Evolutionary conservation across 2,888 invertebrate genomes (phyloP).

Genomic region (Dusona sp.): DNA sequence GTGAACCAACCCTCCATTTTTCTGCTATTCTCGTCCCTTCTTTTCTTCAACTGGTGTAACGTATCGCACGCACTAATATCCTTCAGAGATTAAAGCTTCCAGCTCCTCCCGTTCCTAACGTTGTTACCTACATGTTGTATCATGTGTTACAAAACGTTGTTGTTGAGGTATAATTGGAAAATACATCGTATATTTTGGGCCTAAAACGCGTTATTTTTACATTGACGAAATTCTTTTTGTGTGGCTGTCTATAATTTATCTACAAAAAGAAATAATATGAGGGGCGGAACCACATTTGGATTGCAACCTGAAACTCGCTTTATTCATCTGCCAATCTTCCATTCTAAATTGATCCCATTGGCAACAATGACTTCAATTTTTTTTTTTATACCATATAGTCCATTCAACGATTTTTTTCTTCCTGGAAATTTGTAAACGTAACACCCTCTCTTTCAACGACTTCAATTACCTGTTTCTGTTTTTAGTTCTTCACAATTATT

Average conservation of each 20-base stretch:
- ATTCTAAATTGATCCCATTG: background rate
- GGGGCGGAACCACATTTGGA: background rate
- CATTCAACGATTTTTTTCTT: background rate
- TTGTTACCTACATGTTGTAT: background rate
- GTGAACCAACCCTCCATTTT: slow-evolving; percentile 26
- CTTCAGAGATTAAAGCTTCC: background rate
- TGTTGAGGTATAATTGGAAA: background rate
- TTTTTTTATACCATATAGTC: background rate
- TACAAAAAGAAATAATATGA: background rate
- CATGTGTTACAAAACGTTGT: background rate
- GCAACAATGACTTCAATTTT: background rate
- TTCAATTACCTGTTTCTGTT: background rate
- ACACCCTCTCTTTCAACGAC: background rate
- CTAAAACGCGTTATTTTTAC: background rate
- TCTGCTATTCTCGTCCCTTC: background rate
- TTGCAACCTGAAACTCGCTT: background rate
- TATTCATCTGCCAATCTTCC: slow-evolving; percentile 11
- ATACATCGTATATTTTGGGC: background rate
- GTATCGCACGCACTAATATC: slow-evolving; percentile 21
- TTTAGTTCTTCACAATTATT: background rate
- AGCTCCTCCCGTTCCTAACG: background rate
- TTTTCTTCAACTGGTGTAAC: slow-evolving; percentile 38
- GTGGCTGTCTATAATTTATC: slow-evolving; percentile 1
- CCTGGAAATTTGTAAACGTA: background rate
- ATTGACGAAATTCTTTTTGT: slow-evolving; percentile 9